Evolutionary conservation across 2,797 vertebrate species (phyloP).

Genomic region (Rhynchotus rufescens): DNA sequence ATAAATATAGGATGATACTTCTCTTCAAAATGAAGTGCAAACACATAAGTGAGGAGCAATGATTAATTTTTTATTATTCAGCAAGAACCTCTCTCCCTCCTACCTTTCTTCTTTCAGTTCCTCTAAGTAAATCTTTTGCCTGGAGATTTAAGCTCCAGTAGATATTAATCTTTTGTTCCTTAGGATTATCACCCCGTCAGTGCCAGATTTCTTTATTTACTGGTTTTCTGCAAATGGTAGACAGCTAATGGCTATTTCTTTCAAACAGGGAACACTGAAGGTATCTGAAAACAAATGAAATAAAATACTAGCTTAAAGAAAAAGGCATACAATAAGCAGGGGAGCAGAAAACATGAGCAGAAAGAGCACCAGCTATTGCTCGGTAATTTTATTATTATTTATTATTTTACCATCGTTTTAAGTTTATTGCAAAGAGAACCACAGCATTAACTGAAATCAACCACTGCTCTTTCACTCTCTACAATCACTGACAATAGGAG

Average conservation of each 20-base stretch:
- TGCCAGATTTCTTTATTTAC: background rate
- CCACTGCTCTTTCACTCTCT: background rate
- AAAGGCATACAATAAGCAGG: background rate
- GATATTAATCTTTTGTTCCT: conserved; percentile 39
- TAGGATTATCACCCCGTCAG: background rate
- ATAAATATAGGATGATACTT: background rate
- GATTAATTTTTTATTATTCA: conserved; percentile 5
- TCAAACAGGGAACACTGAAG: background rate
- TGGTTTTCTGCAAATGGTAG: background rate
- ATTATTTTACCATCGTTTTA: background rate
- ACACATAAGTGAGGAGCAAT: background rate
- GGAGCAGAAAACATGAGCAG: background rate
- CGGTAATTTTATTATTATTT: background rate
- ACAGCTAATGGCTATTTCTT: background rate
- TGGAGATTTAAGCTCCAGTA: background rate
- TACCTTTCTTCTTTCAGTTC: background rate
- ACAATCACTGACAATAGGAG: fast-evolving
- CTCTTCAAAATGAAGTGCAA: conserved; percentile 22
- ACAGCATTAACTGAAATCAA: background rate
- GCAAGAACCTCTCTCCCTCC: background rate
- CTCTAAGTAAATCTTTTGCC: background rate
- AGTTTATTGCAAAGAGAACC: background rate
- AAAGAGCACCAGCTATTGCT: background rate
- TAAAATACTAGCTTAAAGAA: background rate
- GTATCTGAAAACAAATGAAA: background rate